Conservation (phyloP, 2,888 invertebrate species). For the Drosophila falleni region DNA sequence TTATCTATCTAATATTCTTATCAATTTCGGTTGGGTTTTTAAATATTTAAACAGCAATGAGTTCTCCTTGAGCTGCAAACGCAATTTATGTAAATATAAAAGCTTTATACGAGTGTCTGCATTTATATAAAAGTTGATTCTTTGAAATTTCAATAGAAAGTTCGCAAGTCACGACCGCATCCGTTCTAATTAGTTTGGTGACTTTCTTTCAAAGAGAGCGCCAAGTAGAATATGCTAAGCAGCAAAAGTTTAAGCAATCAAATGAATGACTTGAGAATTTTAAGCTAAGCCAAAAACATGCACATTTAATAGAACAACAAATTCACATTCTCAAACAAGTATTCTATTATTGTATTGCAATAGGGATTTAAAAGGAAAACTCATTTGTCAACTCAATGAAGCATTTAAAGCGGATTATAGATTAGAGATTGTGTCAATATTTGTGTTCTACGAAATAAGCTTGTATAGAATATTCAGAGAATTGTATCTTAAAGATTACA, state of each 20-base stretch:
- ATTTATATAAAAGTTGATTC: slow-evolving; percentile 7
- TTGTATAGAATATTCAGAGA: background rate
- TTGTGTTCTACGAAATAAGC: background rate
- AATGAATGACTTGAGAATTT: slow-evolving; percentile 21
- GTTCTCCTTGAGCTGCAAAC: slow-evolving; percentile 25
- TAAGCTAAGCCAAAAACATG: background rate
- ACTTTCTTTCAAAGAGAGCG: slow-evolving; percentile 10
- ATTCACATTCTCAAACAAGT: background rate
- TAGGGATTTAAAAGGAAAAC: background rate
- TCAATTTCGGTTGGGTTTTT: slow-evolving; percentile 18
- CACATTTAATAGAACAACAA: slow-evolving; percentile 8
- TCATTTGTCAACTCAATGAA: slow-evolving; percentile 32
- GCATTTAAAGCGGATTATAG: slow-evolving; percentile 40
- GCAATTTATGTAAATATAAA: slow-evolving; percentile 22
- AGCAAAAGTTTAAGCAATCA: slow-evolving; percentile 28
- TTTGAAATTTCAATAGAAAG: slow-evolving; percentile 10
- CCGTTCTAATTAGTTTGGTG: slow-evolving; percentile 26
- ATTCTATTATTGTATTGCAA: background rate
- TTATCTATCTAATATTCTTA: slow-evolving; percentile 35
- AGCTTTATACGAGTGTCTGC: slow-evolving; percentile 1
- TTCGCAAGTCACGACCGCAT: slow-evolving; percentile 24
- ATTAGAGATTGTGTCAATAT: slow-evolving; percentile 12
- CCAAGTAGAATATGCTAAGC: slow-evolving; percentile 20
- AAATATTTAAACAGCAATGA: slow-evolving; percentile 27
- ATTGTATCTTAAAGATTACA: background rate